Evolutionary conservation across 2,113 vertebrate species (phyloP).

Genomic region (Gallinago media): DNA sequence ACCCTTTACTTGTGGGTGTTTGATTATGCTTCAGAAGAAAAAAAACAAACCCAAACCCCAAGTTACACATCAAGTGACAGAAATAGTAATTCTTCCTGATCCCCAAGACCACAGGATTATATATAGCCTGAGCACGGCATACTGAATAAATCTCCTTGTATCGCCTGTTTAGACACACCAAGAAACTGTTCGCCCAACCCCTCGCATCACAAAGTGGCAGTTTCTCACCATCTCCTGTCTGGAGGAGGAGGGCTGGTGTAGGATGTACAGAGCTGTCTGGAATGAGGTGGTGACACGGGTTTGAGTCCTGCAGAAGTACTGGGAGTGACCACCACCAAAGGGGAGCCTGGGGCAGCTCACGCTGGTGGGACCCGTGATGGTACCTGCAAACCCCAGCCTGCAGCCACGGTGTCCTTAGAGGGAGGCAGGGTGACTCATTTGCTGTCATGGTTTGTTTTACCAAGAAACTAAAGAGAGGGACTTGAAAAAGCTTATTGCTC

Average conservation of each 20-base stretch:
- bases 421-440: not conserved
- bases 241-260: not conserved
- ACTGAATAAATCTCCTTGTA: not conserved
- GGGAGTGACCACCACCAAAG: not conserved
- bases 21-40: not conserved
- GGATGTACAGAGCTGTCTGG: not conserved
- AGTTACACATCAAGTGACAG: not conserved
- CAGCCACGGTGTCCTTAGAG: accelerated
- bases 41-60: not conserved
- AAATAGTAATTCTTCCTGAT: not conserved
- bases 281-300: not conserved
- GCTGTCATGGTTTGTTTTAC: not conserved
- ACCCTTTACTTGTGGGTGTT: not conserved
- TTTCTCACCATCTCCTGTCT: not conserved
- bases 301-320: not conserved
- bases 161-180: not conserved
- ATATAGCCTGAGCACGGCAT: not conserved
- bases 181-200: not conserved
- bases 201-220: not conserved
- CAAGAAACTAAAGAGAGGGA: not conserved
- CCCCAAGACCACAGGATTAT: not conserved
- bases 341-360: not conserved
- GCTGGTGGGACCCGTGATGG: not conserved
- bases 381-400: not conserved
- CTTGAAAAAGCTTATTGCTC: not conserved